Percentiles rank a stretch among this genome's conserved stretches.
phyloP scores from a whole-genome alignment of 1,140 invertebrate species.

The Olivierus martensii region DNA sequence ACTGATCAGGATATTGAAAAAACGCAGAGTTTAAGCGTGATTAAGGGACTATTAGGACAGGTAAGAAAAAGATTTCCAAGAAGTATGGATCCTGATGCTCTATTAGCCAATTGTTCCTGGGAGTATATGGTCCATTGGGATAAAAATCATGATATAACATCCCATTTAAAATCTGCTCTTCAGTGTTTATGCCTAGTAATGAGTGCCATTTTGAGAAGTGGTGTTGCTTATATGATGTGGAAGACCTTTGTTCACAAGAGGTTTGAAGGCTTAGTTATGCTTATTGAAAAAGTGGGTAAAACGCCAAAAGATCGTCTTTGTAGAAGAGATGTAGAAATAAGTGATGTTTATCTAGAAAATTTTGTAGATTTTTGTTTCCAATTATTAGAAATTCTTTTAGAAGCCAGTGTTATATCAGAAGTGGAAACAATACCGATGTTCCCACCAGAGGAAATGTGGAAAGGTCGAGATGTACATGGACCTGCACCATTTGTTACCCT shows the following conservation, averaged over 20 bases:
- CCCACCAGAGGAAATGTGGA: constrained; percentile 33
- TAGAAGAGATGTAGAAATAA: constrained; percentile 43
- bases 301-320: constrained; percentile 64
- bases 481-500: constrained; percentile 50
- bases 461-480: constrained; percentile 23
- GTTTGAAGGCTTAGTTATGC: constrained; percentile 52
- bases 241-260: constrained; percentile 61
- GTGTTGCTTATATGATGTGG: constrained; percentile 66
- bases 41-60: constrained; percentile 15
- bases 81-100: constrained; percentile 58
- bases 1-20: too few species aligned
- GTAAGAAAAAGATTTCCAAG: constrained; percentile 48
- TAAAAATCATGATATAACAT: constrained; percentile 52
- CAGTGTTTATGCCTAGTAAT: constrained; percentile 44
- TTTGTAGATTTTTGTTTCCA: constrained; percentile 53
- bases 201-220: constrained; percentile 47
- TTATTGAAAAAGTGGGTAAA: constrained; percentile 74
- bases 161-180: constrained; percentile 46
- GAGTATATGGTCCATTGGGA: constrained; percentile 76
- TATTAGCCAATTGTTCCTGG: constrained; percentile 77
- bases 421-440: constrained; percentile 31
- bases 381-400: constrained; percentile 61
- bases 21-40: background rate
- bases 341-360: constrained; percentile 45
- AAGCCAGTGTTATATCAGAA: constrained; percentile 34